These are phyloP conservation scores for Hylaeus anthracinus DNA, from an alignment of 1,140 invertebrate genomes.

Conservation along the genomic window DNA sequence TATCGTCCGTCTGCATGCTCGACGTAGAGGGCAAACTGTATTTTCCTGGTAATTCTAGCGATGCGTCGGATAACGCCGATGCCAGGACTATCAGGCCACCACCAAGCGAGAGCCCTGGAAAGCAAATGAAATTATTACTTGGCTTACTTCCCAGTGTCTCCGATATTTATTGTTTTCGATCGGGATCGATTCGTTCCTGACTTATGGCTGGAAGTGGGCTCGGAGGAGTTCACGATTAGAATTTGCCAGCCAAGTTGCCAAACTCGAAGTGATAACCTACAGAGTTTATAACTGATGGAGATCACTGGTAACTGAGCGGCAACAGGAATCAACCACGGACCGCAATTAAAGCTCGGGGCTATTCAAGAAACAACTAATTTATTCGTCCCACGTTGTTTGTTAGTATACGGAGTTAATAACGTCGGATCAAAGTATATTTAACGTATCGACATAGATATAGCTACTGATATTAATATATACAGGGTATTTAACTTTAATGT, in stretches of 20 bases:
- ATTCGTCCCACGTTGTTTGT: neutral
- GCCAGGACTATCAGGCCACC: conserved; percentile 84
- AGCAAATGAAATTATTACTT: conserved; percentile 51
- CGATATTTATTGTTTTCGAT: conserved; percentile 29
- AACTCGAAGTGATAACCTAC: neutral
- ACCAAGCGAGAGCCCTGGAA: conserved; percentile 84
- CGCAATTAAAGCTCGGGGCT: neutral
- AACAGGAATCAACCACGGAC: neutral
- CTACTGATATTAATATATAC: no score
- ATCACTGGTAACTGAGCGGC: neutral
- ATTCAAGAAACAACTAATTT: neutral
- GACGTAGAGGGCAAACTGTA: conserved; percentile 76
- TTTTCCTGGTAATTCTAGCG: conserved; percentile 79
- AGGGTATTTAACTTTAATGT: no score
- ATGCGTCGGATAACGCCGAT: conserved; percentile 84
- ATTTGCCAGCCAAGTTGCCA: neutral
- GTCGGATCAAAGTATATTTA: no score
- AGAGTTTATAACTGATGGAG: neutral
- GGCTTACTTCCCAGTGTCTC: conserved; percentile 16
- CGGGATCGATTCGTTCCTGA: conserved; percentile 4
- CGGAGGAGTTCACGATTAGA: neutral
- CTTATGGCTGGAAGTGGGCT: conserved; percentile 7
- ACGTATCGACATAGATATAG: no score
- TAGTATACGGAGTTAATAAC: neutral
- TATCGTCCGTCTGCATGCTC: conserved; percentile 72